Base-by-base conservation (phyloP, 2,888 invertebrate genomes). In the Diadegma fenestrale region DNA sequence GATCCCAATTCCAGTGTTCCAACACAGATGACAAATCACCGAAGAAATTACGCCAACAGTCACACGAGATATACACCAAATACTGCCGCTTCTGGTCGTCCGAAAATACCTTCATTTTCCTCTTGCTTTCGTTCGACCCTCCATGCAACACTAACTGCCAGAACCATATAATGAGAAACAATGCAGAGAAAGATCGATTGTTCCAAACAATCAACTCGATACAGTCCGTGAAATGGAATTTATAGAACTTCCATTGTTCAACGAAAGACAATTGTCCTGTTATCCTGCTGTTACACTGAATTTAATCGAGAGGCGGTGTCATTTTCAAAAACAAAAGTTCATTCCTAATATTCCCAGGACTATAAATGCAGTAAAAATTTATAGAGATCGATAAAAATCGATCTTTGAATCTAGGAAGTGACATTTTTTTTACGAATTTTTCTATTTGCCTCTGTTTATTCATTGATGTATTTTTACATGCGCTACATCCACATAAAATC, bases 1-100 rank as follows among this genome's bases (percentile, higher is more conserved):
- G 51, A 68, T 51, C 51, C 72, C 45, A 43, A 12, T 78, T 80
- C 54, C 43, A 58, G 14, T n/a, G 22, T 63, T 37, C 71, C 73
- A 71, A 66, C 43, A 37, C 85, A 78, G 81, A 82, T 85, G 85
- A 85, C 79, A 79, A 85, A 85, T 81, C 75, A 82, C 78, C 71
- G 37, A 75, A 77, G 58, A 80, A 76, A 80, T 80, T 72, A 80
- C 76, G 71, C 76, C 66, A 76, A 76, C 76, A 76, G 69, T 79
- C 45, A 64, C 71, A 33, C 64, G 33, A 69, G 48, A 72, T 64
- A 84, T 71, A 45, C 71, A 10, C 58, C 19, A 84, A 75, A 80
- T 26, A 48, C 73, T 26, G 41, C 22, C 37, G 61, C 17, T 41
- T 51, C 51, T 63, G 17, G 8, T 8, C 26, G 10, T 30, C 17